Evolutionary conservation across 2,888 invertebrate species (phyloP).

Genomic region (Cenopis cana): DNA sequence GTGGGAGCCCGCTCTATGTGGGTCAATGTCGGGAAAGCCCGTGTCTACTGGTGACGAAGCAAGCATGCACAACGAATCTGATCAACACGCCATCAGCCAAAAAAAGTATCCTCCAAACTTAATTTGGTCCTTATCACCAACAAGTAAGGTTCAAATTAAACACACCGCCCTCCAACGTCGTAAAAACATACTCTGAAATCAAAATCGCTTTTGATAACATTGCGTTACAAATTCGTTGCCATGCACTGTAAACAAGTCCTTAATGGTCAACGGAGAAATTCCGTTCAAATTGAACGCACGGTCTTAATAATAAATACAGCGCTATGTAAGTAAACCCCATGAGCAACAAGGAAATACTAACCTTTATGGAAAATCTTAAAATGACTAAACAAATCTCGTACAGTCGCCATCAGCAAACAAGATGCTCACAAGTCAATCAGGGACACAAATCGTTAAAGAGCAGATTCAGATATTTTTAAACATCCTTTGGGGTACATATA

Average conservation of each 20-base stretch:
- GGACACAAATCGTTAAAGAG: too few species aligned
- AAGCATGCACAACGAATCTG: conserved; percentile 84
- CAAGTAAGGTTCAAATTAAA: conserved; percentile 62
- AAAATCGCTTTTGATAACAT: not conserved
- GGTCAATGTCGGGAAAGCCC: conserved; percentile 87
- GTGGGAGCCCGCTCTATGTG: conserved; percentile 85
- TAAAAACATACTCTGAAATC: conserved; percentile 13
- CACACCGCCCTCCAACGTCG: not conserved
- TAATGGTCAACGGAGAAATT: not conserved
- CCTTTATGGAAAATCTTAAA: not conserved
- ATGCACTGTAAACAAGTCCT: not conserved
- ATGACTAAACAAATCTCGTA: too few species aligned
- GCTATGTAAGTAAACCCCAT: not conserved
- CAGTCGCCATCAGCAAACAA: too few species aligned
- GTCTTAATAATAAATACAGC: not conserved
- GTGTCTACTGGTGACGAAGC: conserved; percentile 84
- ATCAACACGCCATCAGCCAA: conserved; percentile 82
- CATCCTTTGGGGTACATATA: too few species aligned
- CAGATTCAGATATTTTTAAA: too few species aligned
- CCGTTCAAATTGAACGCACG: not conserved
- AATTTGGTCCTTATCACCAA: conserved; percentile 57
- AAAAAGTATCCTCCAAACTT: conserved; percentile 67
- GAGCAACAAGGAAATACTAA: not conserved
- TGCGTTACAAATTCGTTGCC: conserved; percentile 8
- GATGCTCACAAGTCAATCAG: too few species aligned